Evolutionary conservation across 1,140 invertebrate genomes (phyloP).

Genomic region (Camponotus vicinus): DNA sequence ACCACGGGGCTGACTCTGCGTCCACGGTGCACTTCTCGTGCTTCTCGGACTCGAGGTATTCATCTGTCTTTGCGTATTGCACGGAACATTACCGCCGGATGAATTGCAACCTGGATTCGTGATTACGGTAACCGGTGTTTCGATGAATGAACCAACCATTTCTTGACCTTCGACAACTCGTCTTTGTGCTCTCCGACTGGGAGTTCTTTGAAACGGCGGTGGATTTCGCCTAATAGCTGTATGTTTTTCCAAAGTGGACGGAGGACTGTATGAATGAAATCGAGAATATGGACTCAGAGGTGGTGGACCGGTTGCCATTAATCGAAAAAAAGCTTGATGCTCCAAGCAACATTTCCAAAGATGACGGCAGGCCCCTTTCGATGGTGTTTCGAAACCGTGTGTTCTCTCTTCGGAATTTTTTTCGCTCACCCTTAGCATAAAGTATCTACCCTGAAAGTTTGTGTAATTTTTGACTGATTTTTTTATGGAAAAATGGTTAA

Average conservation of each 20-base stretch:
- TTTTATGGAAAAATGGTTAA: background rate
- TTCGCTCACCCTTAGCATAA: conserved; percentile 97
- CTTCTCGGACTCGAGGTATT: conserved; percentile 87
- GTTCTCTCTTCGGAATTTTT: conserved; percentile 98
- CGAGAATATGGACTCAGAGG: conserved; percentile 87
- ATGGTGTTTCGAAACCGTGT: conserved; percentile 98
- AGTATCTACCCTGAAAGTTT: conserved; percentile 91
- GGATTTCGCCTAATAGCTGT: conserved; percentile 87
- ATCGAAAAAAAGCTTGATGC: conserved; percentile 98
- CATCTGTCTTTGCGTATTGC: conserved; percentile 76
- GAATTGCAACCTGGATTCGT: conserved; percentile 56
- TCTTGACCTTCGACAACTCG: conserved; percentile 90
- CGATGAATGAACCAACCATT: conserved; percentile 84
- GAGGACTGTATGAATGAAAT: conserved; percentile 89
- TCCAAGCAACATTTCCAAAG: conserved; percentile 99
- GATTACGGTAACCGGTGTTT: conserved; percentile 75
- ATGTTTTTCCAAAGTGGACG: conserved; percentile 86
- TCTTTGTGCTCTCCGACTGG: conserved; percentile 94
- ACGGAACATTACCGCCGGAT: conserved; percentile 64
- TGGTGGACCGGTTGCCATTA: conserved; percentile 88
- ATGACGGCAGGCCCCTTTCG: conserved; percentile 98
- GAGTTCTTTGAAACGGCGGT: conserved; percentile 95
- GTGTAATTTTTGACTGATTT: background rate
- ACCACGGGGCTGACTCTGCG: conserved; percentile 89
- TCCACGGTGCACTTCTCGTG: conserved; percentile 94